These are phyloP conservation scores for Schlechtendalia chinensis DNA, from an alignment of 1,140 invertebrate genomes.

Conservation along the genomic window DNA sequence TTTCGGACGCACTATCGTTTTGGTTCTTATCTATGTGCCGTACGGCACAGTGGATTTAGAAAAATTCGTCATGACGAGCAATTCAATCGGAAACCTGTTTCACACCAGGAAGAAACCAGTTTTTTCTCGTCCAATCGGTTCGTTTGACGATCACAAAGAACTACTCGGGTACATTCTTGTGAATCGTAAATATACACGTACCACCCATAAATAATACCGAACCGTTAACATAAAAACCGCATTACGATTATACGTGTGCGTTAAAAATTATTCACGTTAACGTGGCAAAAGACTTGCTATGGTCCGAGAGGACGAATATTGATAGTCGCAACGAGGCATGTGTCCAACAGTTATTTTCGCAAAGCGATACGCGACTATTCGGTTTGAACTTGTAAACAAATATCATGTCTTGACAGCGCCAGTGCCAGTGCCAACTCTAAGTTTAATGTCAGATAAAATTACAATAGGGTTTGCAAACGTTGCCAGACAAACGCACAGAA, in stretches of 20 bases:
- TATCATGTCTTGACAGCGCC: background rate
- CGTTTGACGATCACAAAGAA: background rate
- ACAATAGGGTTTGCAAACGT: background rate
- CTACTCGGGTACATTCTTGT: background rate
- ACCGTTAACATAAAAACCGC: too few relatives aligned
- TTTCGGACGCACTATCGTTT: conserved; percentile 37
- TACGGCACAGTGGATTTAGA: too few relatives aligned
- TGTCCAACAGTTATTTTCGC: background rate
- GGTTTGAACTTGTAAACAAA: background rate
- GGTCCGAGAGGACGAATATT: too few relatives aligned
- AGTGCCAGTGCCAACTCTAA: background rate
- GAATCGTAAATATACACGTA: background rate
- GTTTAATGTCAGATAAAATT: background rate
- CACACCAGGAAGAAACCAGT: background rate
- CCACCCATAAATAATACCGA: too few relatives aligned
- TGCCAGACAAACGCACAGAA: background rate
- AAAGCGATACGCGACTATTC: background rate
- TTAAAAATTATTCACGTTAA: too few relatives aligned
- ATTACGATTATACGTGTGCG: too few relatives aligned
- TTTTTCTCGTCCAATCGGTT: conserved; percentile 3
- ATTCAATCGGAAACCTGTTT: conserved; percentile 39
- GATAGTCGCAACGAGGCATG: too few relatives aligned
- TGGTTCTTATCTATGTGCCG: too few relatives aligned
- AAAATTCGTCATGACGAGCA: conserved; percentile 1
- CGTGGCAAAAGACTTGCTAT: too few relatives aligned